Evolutionary conservation across 2,888 invertebrate genomes (phyloP).

Genomic region (Parochlus steinenii): DNA sequence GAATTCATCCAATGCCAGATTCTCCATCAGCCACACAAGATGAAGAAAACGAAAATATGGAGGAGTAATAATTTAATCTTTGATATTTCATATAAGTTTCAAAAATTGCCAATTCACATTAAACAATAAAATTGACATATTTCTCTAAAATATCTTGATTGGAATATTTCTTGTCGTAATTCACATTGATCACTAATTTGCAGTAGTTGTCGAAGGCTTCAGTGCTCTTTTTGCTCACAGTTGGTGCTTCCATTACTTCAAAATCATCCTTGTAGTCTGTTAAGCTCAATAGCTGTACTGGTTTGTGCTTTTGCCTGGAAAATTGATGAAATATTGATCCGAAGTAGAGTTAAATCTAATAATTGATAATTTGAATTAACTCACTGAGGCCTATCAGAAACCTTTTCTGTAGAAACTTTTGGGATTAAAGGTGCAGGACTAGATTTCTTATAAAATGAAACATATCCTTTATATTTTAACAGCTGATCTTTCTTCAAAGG

Average conservation of each 20-base stretch:
- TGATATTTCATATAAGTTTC: too few relatives aligned
- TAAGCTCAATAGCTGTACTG: constrained; percentile 8
- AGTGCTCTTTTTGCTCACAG: constrained; percentile 22
- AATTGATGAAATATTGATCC: too few relatives aligned
- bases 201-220: constrained; percentile 26
- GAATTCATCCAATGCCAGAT: too few relatives aligned
- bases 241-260: constrained; percentile 23
- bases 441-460: constrained; percentile 21
- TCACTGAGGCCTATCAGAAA: constrained; percentile 19
- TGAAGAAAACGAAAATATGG: too few relatives aligned
- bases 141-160: constrained; percentile 13
- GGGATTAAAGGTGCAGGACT: constrained; percentile 20
- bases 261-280: constrained; percentile 20
- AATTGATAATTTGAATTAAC: too few relatives aligned
- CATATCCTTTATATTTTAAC: constrained; percentile 19
- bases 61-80: too few relatives aligned
- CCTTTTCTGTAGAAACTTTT: not conserved
- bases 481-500: constrained; percentile 23
- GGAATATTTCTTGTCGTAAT: constrained; percentile 8
- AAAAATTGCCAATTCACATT: not conserved
- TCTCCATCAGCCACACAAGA: too few relatives aligned
- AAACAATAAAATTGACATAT: constrained; percentile 11
- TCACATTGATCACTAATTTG: constrained; percentile 16
- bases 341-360: too few relatives aligned
- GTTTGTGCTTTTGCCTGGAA: not conserved